Conservation (phyloP, 2,797 vertebrate species). For the Halcyon chelicuti region DNA sequence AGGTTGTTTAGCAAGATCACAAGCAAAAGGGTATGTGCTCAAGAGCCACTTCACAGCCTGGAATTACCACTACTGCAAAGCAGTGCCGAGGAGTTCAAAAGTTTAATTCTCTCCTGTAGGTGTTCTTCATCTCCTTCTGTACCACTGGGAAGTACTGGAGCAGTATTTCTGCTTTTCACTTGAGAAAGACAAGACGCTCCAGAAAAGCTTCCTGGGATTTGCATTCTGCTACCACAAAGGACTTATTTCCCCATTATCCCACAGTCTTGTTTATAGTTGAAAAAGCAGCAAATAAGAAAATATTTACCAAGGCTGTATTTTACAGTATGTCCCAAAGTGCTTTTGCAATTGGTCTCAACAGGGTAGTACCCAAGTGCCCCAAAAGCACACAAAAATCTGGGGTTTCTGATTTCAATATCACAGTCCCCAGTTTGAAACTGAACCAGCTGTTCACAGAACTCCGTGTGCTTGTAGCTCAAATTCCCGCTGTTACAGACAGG, state of each 20-base stretch:
- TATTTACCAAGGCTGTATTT: neutral
- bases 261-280: neutral
- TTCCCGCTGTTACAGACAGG: neutral
- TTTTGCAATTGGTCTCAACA: neutral
- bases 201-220: neutral
- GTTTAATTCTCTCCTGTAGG: neutral
- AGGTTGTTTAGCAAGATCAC: neutral
- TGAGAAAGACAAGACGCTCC: neutral
- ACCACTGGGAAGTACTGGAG: neutral
- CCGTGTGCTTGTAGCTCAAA: neutral
- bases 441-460: neutral
- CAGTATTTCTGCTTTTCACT: neutral
- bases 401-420: neutral
- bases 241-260: neutral
- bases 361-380: neutral
- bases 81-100: neutral
- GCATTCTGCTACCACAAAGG: neutral
- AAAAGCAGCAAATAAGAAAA: neutral
- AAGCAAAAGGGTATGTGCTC: neutral
- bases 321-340: neutral
- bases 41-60: neutral
- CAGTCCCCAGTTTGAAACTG: accelerated
- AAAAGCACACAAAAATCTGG: neutral
- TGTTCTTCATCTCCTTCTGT: neutral
- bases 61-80: neutral